Base-by-base conservation (phyloP, 2,113 vertebrate species). In the Pygoscelis antarcticus region DNA sequence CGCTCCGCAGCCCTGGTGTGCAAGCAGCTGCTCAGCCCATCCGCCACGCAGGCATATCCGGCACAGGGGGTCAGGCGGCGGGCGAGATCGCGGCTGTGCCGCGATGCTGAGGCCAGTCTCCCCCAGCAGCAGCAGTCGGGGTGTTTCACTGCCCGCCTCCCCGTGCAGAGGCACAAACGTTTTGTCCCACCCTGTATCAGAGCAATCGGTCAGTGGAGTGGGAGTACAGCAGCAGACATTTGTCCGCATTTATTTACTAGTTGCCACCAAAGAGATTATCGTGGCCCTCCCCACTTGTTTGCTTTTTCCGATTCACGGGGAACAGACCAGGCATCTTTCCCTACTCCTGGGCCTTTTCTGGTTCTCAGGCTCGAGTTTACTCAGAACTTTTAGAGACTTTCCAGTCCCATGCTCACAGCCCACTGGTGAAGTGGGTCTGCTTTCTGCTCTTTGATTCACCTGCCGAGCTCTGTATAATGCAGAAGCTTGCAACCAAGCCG, bases 41-140 rank as follows among this genome's bases (percentile, higher is more conserved):
- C n/a, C 1, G 4, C 29, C 80, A 19, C 1, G 1, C 79, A 27
- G 54, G 36, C 17, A 1, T 1, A 2, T 5, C 32, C 27, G 1
- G 8, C 13, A 14, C 26, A 0, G 7, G 27, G 14, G 9, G 36
- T 10, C 10, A 1, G 55, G 27, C 0, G 8, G 36, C 4, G 1
- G 26, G 46, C 0, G 5, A 22, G 29, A 57, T 21, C 40, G 4
- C 3, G 2, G 47, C 70, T 6, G 20, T 22, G 55, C 81, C 0
- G 0, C 0, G 9, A 38, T 30, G 81, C 81, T 20, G 36, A 4
- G 62, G 57, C 29, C 46, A 2, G 8, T 4, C 25, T 74, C 46
- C 62, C 15, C 27, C 1, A 6, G 64, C 80, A 62, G 61, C 26
- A 4, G 54, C 60, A n/a, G 34, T 10, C 27, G 4, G 21, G 61